Conservation (phyloP, 2,888 invertebrate species). For the Deilephila elpenor region DNA sequence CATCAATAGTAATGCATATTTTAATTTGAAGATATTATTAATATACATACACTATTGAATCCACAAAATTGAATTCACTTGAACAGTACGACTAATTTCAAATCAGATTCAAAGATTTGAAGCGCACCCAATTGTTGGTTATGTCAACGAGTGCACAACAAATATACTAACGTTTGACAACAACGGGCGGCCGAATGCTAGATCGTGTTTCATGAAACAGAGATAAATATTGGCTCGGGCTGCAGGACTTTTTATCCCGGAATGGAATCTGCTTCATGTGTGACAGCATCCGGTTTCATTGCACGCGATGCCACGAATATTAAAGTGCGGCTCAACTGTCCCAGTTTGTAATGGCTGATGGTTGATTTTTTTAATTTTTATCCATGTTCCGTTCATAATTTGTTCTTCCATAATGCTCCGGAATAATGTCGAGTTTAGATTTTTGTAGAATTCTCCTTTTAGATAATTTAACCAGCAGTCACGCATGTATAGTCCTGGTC, state of each 20-base stretch:
- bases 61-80: no score
- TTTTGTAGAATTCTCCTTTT: no score
- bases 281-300: conserved; percentile 21
- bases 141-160: neutral
- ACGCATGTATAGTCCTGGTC: no score
- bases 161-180: neutral
- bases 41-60: no score
- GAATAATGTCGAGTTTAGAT: neutral
- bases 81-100: neutral
- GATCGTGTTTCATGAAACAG: conserved; percentile 23
- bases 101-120: neutral
- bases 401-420: neutral
- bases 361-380: neutral
- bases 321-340: neutral
- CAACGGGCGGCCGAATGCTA: conserved; percentile 4
- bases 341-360: neutral
- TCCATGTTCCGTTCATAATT: neutral
- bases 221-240: conserved; percentile 15
- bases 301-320: conserved; percentile 17
- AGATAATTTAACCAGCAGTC: no score
- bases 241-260: conserved; percentile 16
- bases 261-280: conserved; percentile 25
- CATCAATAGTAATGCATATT: no score
- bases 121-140: neutral
- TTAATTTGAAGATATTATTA: no score